Conservation (phyloP, 2,113 vertebrate genomes). For the Phoxinus phoxinus region DNA sequence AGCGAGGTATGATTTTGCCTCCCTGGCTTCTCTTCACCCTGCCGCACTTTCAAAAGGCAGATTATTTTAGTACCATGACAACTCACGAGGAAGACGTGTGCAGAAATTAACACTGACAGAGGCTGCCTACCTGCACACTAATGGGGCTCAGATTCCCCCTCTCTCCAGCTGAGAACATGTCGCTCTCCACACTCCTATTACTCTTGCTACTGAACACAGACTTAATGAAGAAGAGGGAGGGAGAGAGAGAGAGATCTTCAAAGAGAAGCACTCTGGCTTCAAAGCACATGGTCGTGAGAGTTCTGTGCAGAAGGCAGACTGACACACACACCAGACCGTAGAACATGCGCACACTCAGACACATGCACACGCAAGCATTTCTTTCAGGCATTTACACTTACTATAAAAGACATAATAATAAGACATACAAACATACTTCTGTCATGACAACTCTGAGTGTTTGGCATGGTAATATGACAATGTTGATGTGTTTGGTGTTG, state of each 20-base stretch:
- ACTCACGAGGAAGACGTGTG: neutral
- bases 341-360: neutral
- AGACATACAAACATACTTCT: neutral
- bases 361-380: neutral
- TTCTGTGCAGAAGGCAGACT: neutral
- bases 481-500: no score
- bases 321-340: neutral
- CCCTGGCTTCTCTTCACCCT: conserved; percentile 1
- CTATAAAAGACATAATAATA: neutral
- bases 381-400: neutral
- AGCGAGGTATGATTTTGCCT: conserved; percentile 6
- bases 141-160: neutral
- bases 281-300: conserved; percentile 17
- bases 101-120: conserved; percentile 26
- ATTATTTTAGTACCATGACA: conserved; percentile 13
- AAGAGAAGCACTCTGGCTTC: conserved; percentile 32
- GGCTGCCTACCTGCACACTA: conserved; percentile 40
- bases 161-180: conserved; percentile 39
- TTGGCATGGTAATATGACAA: no score
- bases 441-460: no score
- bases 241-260: conserved; percentile 18
- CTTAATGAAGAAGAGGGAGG: conserved; percentile 9
- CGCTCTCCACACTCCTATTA: conserved; percentile 23
- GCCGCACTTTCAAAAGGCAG: neutral
- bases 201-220: conserved; percentile 12